Evolutionary conservation across 2,797 vertebrate genomes (phyloP), one percentile per base, ranked within the genome.

Genomic region (Myiotriccus ornatus): DNA sequence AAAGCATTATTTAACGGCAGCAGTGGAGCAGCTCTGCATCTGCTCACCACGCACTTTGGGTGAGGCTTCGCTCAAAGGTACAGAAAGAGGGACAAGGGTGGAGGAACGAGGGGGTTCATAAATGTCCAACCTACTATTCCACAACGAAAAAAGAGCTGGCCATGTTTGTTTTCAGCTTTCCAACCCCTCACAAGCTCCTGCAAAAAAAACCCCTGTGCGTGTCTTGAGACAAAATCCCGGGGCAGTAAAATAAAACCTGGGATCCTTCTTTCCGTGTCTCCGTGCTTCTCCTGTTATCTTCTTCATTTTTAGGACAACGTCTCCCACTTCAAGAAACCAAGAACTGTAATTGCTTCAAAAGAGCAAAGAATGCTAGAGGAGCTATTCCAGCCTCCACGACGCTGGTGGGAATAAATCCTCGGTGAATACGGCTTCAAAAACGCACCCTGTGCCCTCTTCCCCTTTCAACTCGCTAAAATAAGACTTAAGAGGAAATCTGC

Each of bases 401-500:
- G 3, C 44, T 85, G 87, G 68, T 93, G 85, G 87, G 84, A 94
- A 95, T 47, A 78, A 10, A 74, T 11, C n/a, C 53, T 56, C 28
- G 0, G 68, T 12, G 87, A 91, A 89, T 4, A 10, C 25, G 52
- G 76, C 89, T 94, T 94, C 91, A 96, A 86, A 92, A 92, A 77
- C 84, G 70, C 63, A 50, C 77, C 83, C 90, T 64, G 4, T 87
- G 88, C 90, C 90, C 92, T 89, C 84, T 92, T 89, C 93, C 78
- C 84, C 92, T 92, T 89, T 93, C 93, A 93, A 67, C 68, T 92
- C 11, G 10, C 92, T 85, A 90, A 94, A 97, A 85, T 89, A 93
- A 95, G 78, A 75, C 84, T 92, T 47, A 71, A 85, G 92, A 92
- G 90, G 89, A 94, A 96, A 92, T 55, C 86, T 92, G 90, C 90